Evolutionary conservation across 1,140 invertebrate species (phyloP), one percentile per base, ranked within the genome.

Genomic region (Lordiphosa stackelbergi): DNA sequence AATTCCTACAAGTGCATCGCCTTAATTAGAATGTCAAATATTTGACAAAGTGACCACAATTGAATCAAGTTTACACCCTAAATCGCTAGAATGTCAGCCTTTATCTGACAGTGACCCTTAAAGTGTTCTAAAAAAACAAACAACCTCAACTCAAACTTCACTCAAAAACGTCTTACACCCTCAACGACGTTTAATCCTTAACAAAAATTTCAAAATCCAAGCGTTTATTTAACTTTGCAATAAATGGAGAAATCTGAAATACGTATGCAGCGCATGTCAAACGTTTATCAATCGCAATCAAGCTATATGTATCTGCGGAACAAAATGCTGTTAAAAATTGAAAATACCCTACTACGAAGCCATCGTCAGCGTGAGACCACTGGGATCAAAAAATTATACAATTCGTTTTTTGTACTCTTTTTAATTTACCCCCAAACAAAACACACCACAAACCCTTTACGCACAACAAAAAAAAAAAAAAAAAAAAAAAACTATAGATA

Each of bases 351-450:
- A 74, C 90, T 94, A 43, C 93, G 93, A 88, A 93, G 93, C 86
- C 93, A 94, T 86, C 91, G 93, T 86, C 93, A 94, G 87, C 89
- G 93, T 70, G 93, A 94, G 87, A 93, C 93, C 34, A 94, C 93
- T 19, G 93, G 93, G 38, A 94, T 94, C 72, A 94, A 94, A 88
- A 94, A 94, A 89, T 88, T 94, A 86, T 94, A 94, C 88, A 94
- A 94, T 88, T 94, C 93, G 48, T 94, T 94, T 89, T 94, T 94
- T 87, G 93, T 94, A 49, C 92, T 94, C 88, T 94, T 94, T 94
- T 89, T 94, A 94, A 93, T 88, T 90, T 45, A 41, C 45, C 16
- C 16, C 16, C 16, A 16, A 16, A 16, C 16, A 28, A 48, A 22
- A 45, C 1, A 22, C 22, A 24, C 22, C 0, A 5, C 22, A 65